Evolutionary conservation across 2,113 vertebrate genomes (phyloP).

Genomic region (Pagrus major): DNA sequence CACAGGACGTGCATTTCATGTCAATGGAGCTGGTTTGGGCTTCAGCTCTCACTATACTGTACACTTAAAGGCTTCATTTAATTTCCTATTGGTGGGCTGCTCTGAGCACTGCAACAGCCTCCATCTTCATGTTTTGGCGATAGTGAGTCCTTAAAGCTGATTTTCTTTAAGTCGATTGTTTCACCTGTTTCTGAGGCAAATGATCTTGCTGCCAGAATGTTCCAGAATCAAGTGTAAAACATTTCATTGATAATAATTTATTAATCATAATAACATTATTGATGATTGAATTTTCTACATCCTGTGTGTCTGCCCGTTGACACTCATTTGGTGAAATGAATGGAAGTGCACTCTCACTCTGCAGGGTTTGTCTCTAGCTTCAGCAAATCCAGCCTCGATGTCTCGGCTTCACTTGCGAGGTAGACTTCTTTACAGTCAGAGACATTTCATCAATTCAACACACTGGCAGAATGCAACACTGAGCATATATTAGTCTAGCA

Average conservation of each 20-base stretch:
- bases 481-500: too few species aligned
- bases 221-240: neutral
- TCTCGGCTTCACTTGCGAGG: too few species aligned
- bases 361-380: neutral
- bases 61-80: slow-evolving; percentile 25
- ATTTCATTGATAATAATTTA: neutral
- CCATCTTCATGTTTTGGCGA: neutral
- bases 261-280: neutral
- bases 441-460: neutral
- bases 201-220: neutral
- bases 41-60: neutral
- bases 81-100: slow-evolving; percentile 26
- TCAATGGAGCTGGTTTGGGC: neutral
- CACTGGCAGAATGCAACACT: neutral
- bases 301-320: neutral
- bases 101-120: neutral
- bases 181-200: neutral
- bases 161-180: neutral
- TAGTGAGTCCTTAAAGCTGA: neutral
- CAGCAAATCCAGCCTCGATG: neutral
- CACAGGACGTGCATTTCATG: slow-evolving; percentile 63
- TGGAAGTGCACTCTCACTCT: neutral
- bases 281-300: too few species aligned
- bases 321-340: too few species aligned
- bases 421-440: neutral